A percentile compares a stretch with the other conserved stretches of the same genome.
Evolutionary conservation across 2,888 invertebrate genomes (phyloP).

Genomic region (Mythimna pallens): DNA sequence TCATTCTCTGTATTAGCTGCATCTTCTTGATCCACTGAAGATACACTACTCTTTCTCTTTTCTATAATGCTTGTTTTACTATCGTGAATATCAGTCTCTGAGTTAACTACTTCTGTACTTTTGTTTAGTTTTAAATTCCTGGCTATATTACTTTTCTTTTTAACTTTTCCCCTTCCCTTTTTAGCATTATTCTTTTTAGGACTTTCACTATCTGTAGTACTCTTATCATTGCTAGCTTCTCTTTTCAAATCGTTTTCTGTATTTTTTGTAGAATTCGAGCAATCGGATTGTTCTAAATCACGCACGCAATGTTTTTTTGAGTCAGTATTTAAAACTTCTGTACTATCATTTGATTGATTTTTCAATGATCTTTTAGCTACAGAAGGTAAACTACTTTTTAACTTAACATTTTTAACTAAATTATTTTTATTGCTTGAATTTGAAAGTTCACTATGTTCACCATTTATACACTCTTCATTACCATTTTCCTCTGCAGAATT

Average conservation of each 20-base stretch:
- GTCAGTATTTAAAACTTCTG: conserved; percentile 80
- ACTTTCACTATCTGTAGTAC: conserved; percentile 77
- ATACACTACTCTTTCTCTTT: conserved; percentile 86
- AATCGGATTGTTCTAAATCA: conserved; percentile 79
- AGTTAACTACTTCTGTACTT: conserved; percentile 77
- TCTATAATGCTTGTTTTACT: conserved; percentile 86
- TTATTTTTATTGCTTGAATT: conserved; percentile 78
- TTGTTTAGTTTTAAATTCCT: conserved; percentile 77
- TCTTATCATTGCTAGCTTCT: conserved; percentile 81
- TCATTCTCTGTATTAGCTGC: conserved; percentile 73
- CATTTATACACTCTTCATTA: conserved; percentile 82
- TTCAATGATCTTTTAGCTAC: conserved; percentile 83
- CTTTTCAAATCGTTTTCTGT: conserved; percentile 74
- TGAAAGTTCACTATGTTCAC: conserved; percentile 78
- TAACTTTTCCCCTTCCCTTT: conserved; percentile 81
- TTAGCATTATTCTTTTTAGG: conserved; percentile 80
- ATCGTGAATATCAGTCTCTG: conserved; percentile 82
- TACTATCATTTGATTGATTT: conserved; percentile 82
- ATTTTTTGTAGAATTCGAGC: conserved; percentile 75
- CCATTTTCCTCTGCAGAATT: conserved; percentile 79
- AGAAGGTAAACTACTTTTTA: conserved; percentile 75
- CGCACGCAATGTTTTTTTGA: conserved; percentile 86
- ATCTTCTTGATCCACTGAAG: conserved; percentile 84
- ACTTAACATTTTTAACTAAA: conserved; percentile 77
- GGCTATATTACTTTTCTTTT: conserved; percentile 78